phyloP scores from a whole-genome alignment of 2,113 vertebrate species.

The Melanotaenia duboulayi region DNA sequence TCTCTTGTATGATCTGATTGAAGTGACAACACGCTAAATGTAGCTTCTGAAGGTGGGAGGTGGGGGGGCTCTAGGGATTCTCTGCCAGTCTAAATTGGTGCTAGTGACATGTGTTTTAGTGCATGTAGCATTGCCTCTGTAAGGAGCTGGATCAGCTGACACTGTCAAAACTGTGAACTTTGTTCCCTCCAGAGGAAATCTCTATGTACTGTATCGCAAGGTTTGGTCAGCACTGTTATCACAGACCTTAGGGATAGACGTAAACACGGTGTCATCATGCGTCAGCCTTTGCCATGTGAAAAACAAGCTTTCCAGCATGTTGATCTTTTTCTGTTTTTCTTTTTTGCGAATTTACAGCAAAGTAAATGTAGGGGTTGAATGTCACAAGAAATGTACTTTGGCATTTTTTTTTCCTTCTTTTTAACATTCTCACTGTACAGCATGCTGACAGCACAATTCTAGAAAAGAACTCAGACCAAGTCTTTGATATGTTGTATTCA shows the following conservation, averaged over 20 bases:
- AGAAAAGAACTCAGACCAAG: slow-evolving; percentile 24
- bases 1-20: slow-evolving; percentile 36
- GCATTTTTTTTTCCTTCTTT: background rate
- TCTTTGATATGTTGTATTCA: slow-evolving; percentile 19
- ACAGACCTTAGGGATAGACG: slow-evolving; percentile 39
- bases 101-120: slow-evolving; percentile 67
- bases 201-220: slow-evolving; percentile 53
- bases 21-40: slow-evolving; percentile 62
- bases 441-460: slow-evolving; percentile 33
- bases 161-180: slow-evolving; percentile 74
- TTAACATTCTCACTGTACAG: slow-evolving; percentile 37
- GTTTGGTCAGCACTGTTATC: slow-evolving; percentile 39
- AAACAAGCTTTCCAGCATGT: slow-evolving; percentile 51
- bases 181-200: slow-evolving; percentile 55
- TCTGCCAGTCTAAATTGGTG: slow-evolving; percentile 61
- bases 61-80: slow-evolving; percentile 30
- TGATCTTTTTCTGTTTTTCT: slow-evolving; percentile 52
- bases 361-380: slow-evolving; percentile 60
- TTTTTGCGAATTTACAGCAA: slow-evolving; percentile 56
- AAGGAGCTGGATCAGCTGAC: slow-evolving; percentile 40
- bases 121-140: slow-evolving; percentile 48
- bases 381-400: slow-evolving; percentile 44
- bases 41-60: slow-evolving; percentile 25
- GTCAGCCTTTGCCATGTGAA: slow-evolving; percentile 63
- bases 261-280: slow-evolving; percentile 42